Base-by-base conservation (phyloP, 92 coral and sea anemone species). In the Micromussa lordhowensis region DNA sequence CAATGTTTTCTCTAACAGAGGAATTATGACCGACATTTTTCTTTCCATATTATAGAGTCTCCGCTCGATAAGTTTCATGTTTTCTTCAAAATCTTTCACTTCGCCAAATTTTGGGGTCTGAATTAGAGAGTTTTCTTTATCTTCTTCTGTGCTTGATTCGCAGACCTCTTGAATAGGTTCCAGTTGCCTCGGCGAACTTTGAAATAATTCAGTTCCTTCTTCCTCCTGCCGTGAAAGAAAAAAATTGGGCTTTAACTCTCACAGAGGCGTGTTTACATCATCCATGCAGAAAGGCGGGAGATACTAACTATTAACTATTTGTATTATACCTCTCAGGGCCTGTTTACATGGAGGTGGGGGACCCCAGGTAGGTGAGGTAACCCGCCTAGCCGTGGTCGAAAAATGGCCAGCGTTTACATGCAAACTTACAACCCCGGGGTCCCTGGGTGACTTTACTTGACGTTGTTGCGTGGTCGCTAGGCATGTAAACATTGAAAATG, bases 21-120 rank as follows among this genome's bases (percentile, higher is more conserved):
- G 76, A 28, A 85, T 64, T 59, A 85, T 31, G 19, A 75, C 34
- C 7, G 88, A 85, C 49, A 85, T 26, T 24, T 85, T 61, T 28
- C 77, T 75, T 73, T 95, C 98, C 96, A 95, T 91, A 80, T 83
- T 83, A 51, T 71, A 79, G 11, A 95, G 90, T 78, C 93, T 83
- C 68, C 80, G 83, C 58, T 95, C 98, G 66, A 95, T 90, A 48
- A 85, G 85, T 76, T 79, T 88, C 48, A 95, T 28, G 57, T 89
- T 91, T 68, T 73, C 89, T 26, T 91, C 90, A 22, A 95, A 70
- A 31, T 82, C 86, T 76, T 87, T 89, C 74, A 92, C 10, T 44
- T 58, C 75, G 18, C 18, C 7, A 3, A 28, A 32, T 11, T 36
- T 31, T 8, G 72, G 24, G 36, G 31, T 22, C 48, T n/a, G 30